These are phyloP conservation scores for Iguana delicatissima DNA, from an alignment of 2,797 vertebrate genomes.

Conservation along the genomic window DNA sequence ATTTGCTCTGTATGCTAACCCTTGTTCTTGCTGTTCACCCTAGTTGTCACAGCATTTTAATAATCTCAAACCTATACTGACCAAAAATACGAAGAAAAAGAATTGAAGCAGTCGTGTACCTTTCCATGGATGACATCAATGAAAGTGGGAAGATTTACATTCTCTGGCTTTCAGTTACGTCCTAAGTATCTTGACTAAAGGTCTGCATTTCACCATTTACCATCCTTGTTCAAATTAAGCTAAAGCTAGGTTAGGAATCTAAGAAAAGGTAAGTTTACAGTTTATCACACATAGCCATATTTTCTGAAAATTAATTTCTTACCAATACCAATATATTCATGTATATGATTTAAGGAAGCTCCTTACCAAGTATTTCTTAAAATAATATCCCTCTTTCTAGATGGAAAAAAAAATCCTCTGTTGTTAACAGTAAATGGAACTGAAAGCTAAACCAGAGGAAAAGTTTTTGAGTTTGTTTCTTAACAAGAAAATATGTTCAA, in stretches of 20 bases:
- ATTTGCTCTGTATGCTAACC: conserved; percentile 46
- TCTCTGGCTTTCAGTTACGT: background rate
- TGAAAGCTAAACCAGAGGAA: background rate
- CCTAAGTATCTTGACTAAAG: background rate
- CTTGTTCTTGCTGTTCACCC: conserved; percentile 45
- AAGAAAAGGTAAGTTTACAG: background rate
- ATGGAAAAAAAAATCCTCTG: background rate
- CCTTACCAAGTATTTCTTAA: conserved; percentile 4
- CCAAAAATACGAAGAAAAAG: background rate
- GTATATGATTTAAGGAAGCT: background rate
- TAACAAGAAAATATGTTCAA: background rate
- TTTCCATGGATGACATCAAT: background rate
- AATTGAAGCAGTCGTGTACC: background rate
- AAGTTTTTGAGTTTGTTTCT: background rate
- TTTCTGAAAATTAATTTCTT: background rate
- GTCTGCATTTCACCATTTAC: background rate
- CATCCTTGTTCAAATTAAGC: background rate
- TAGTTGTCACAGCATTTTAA: conserved; percentile 6
- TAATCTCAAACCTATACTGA: background rate
- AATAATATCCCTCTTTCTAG: background rate
- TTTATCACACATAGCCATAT: background rate
- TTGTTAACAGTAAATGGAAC: background rate
- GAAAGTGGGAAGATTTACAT: background rate
- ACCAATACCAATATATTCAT: background rate
- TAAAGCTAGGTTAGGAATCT: background rate